These are phyloP conservation scores for Rhadinocentrus ornatus DNA, from an alignment of 2,797 vertebrate genomes.

Conservation along the genomic window DNA sequence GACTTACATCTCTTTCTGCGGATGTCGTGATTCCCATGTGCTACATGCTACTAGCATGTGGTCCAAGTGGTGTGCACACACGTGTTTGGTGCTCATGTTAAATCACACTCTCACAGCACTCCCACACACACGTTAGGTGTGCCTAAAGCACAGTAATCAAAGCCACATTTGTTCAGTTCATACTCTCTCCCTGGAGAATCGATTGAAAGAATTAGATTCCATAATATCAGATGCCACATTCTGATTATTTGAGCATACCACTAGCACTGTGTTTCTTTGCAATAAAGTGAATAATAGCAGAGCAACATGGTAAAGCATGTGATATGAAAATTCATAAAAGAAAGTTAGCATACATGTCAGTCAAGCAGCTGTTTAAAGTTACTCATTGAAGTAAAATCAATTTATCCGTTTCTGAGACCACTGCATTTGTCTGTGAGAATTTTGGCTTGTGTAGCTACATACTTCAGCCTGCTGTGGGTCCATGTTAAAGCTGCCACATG, in stretches of 20 bases:
- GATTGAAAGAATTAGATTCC: slow-evolving; percentile 50
- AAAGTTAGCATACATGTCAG: slow-evolving; percentile 32
- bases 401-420: slow-evolving; percentile 38
- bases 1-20: slow-evolving; percentile 1
- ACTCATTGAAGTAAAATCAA: slow-evolving; percentile 35
- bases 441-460: slow-evolving; percentile 9
- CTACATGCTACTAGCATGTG: slow-evolving; percentile 30
- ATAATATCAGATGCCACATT: slow-evolving; percentile 49
- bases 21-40: slow-evolving; percentile 22
- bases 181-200: slow-evolving; percentile 46
- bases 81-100: slow-evolving; percentile 30
- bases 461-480: slow-evolving; percentile 23
- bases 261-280: slow-evolving; percentile 43
- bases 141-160: slow-evolving; percentile 49
- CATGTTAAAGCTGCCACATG: slow-evolving; percentile 37
- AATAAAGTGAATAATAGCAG: slow-evolving; percentile 28
- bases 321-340: slow-evolving; percentile 33
- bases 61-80: slow-evolving; percentile 14
- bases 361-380: slow-evolving; percentile 44
- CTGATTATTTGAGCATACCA: slow-evolving; percentile 41
- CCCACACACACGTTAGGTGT: slow-evolving; percentile 9
- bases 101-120: slow-evolving; percentile 14
- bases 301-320: slow-evolving; percentile 13
- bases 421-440: slow-evolving; percentile 43
- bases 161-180: slow-evolving; percentile 62